Base-by-base conservation (phyloP, 1,140 invertebrate species). In the Ridgeia piscesae region DNA sequence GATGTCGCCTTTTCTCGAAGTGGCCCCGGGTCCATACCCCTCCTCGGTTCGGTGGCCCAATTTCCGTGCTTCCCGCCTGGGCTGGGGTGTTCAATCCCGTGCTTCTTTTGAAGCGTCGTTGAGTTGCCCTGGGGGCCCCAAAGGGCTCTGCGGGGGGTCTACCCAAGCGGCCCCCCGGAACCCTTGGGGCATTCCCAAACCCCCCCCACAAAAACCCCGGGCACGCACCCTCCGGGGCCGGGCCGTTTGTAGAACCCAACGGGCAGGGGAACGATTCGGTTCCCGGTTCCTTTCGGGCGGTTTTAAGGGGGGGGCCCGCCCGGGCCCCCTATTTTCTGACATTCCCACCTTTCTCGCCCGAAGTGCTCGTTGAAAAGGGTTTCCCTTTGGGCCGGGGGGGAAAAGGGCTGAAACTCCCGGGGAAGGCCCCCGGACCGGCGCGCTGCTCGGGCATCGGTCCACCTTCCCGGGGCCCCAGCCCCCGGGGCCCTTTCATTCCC, bases 31-130 rank as follows among this genome's bases (percentile, higher is more conserved):
- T 95, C 95, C 94, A 95, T 95, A 1, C 95, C 93, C 91, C 94
- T 95, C 90, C 94, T 94, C 4, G 95, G 95, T 89, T 92, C 93
- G n/a, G 94, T 95, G 9, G 91, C 17, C 94, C 95, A 33, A 95
- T 95, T 31, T 95, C 95, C 93, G 95, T 95, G 94, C 95, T 95
- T 94, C 33, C 95, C 95, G 88, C 95, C 95, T 42, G 95, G 95
- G 89, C 95, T 95, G n/a, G 4, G 95, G 95, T 2, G 95, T 94
- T 92, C 95, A 95, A 92, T 95, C 95, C n/a, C 14, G 95, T 95
- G 88, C 94, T 94, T 88, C 94, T 92, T 90, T 94, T 93, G 0
- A n/a, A 95, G 92, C 14, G 94, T 94, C 17, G 95, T 95, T n/a
- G 94, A 95, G 93, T 95, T 95, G 92, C 95, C 94, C 94, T 95